Evolutionary conservation across 1,140 invertebrate genomes (phyloP), one percentile per base, ranked within the genome.

Genomic region (Meloidogyne floridensis): DNA sequence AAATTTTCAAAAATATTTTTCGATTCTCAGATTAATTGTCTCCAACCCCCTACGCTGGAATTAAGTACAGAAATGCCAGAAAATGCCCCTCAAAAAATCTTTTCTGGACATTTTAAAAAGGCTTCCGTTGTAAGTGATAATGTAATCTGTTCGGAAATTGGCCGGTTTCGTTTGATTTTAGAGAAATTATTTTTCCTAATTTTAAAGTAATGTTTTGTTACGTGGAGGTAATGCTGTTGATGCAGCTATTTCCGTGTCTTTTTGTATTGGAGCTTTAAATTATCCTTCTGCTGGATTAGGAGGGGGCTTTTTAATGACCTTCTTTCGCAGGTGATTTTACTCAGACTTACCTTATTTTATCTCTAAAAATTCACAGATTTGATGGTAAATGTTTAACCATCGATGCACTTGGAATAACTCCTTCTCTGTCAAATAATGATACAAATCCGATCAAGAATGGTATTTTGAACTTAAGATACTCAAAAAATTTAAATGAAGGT

Each of bases 201-300:
- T 9, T 83, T 18, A 18, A 18, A 95, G 94, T 85, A 90, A 93
- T n/a, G 93, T 96, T 3, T 90, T 96, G 2, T 85, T 92, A n/a
- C 91, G 92, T 77, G 94, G 94, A 90, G 95, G 95, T 0, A 94
- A 94, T 83, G 95, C 94, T 0, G 94, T 96, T 18, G 95, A 97
- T 90, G 94, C 95, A 3, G 93, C 94, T 0, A 93, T 97, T 51
- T 93, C 94, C 0, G 91, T 94, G 0, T 91, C 95, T 86, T 93
- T 96, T 79, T 97, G 95, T 92, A 93, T 94, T 85, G 94, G 95
- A 0, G 92, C 96, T 0, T 91, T 94, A 5, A 94, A 95, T 87
- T 92, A 94, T 83, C 94, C 96, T 84, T 94, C 94, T 88, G 93
- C 94, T 92, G 95, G 95, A 0, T 87, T 96, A 0, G 95, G 95